phyloP scores from a whole-genome alignment of 2,888 invertebrate genomes.

The Eudemis profundana region DNA sequence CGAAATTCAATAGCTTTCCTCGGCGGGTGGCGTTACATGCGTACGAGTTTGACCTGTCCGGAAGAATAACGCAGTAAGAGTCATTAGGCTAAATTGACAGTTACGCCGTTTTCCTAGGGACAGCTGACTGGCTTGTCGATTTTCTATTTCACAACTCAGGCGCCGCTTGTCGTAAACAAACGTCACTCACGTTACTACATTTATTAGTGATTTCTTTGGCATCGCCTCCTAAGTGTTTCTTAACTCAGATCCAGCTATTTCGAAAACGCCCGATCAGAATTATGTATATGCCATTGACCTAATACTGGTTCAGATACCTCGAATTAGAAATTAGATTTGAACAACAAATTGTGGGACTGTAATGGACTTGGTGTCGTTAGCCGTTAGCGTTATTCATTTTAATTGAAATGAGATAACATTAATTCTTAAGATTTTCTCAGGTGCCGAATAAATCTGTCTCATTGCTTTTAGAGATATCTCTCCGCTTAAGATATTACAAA shows the following conservation, averaged over 20 bases:
- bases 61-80: conserved; percentile 2
- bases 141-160: conserved; percentile 65
- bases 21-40: conserved; percentile 42
- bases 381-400: conserved; percentile 22
- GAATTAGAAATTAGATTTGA: conserved; percentile 55
- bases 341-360: conserved; percentile 35
- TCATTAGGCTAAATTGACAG: background rate
- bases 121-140: conserved; percentile 50
- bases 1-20: conserved; percentile 43
- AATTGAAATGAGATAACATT: conserved; percentile 29
- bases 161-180: conserved; percentile 68
- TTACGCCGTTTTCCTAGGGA: conserved; percentile 5
- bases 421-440: conserved; percentile 8
- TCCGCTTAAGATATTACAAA: background rate
- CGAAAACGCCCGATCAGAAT: conserved; percentile 59
- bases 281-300: conserved; percentile 70
- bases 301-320: conserved; percentile 56
- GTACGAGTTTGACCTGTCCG: background rate
- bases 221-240: conserved; percentile 60
- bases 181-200: conserved; percentile 63
- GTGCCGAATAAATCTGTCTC: conserved; percentile 6
- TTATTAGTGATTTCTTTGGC: conserved; percentile 67
- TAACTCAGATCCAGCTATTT: conserved; percentile 61
- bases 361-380: conserved; percentile 30
- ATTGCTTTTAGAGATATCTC: conserved; percentile 19